Base-by-base conservation (phyloP, 2,888 invertebrate species). In the Pyrochroa serraticornis region DNA sequence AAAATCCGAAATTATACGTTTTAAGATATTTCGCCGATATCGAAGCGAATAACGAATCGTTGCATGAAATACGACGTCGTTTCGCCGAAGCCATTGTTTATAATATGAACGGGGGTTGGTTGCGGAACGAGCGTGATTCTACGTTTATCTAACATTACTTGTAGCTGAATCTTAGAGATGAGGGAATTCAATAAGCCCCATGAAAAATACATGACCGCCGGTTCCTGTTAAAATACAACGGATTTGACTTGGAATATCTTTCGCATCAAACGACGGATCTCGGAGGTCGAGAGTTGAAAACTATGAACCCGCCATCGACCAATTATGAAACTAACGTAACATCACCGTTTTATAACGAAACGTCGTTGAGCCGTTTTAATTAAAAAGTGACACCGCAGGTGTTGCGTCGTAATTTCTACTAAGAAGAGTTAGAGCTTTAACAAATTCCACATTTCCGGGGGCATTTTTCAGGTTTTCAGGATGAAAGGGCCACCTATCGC, bases 141-240 rank as follows among this genome's bases (percentile, higher is more conserved):
- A 12, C 38, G 14, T 38, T 38, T 13, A 3, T 38, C 12, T 13
- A 38, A 38, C n/a, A 10, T 6, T 12, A 38, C 12, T 5, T 38
- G n/a, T 38, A 38, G 7, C 38, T 22, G 22, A 38, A 39, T 22
- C 22, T 22, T 39, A 10, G 39, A 12, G 30, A 60, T 58, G 49
- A 55, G 22, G 22, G 22, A 62, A 62, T 56, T 53, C 62, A 58
- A 62, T 62, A 56, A 64, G 56, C 55, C 56, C 36, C 56, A 62
- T 62, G 62, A 64, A 62, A 62, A 56, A 62, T 60, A 64, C 62
- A 62, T 62, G 64, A 60, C 62, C 12, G 31, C 30, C 45, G 7
- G 36, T 33, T 48, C 32, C 31, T n/a, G 12, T 55, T 22, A 14
- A 41, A 41, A 41, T 41, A 13, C 30, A 41, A n/a, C n/a, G 36